Evolutionary conservation across 2,113 vertebrate species (phyloP).

Genomic region (Hemiprocne comata): DNA sequence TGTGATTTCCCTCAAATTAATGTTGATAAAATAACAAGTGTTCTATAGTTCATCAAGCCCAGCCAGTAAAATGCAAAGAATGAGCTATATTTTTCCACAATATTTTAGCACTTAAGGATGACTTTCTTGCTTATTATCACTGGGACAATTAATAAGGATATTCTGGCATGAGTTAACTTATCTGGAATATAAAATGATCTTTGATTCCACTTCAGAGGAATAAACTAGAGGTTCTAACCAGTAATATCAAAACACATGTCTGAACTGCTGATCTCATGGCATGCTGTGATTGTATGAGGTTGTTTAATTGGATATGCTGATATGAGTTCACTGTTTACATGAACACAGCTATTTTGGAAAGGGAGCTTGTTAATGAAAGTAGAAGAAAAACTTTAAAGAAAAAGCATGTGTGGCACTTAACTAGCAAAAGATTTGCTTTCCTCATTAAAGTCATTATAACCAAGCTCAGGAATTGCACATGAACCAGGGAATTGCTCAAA

Average conservation of each 20-base stretch:
- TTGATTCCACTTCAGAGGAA: neutral
- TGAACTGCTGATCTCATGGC: neutral
- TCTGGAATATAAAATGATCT: neutral
- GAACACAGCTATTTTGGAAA: constrained; percentile 1
- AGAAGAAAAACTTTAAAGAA: constrained; percentile 26
- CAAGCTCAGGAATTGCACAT: constrained; percentile 12
- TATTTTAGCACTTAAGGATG: neutral
- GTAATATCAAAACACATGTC: neutral
- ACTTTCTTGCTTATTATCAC: neutral
- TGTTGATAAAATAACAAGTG: neutral
- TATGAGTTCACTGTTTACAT: neutral
- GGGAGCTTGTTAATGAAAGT: constrained; percentile 14
- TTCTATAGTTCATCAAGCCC: neutral
- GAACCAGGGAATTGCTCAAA: constrained; percentile 25
- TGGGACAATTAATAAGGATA: neutral
- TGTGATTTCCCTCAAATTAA: neutral
- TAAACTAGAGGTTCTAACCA: neutral
- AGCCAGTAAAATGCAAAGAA: neutral
- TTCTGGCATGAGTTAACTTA: neutral
- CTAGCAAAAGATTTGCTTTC: constrained; percentile 54
- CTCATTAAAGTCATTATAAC: constrained; percentile 45
- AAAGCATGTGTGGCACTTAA: constrained; percentile 28
- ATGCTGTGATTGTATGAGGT: neutral
- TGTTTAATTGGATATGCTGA: neutral
- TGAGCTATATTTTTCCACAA: neutral